phyloP scores from a whole-genome alignment of 2,797 vertebrate genomes.

The Lates japonicus region DNA sequence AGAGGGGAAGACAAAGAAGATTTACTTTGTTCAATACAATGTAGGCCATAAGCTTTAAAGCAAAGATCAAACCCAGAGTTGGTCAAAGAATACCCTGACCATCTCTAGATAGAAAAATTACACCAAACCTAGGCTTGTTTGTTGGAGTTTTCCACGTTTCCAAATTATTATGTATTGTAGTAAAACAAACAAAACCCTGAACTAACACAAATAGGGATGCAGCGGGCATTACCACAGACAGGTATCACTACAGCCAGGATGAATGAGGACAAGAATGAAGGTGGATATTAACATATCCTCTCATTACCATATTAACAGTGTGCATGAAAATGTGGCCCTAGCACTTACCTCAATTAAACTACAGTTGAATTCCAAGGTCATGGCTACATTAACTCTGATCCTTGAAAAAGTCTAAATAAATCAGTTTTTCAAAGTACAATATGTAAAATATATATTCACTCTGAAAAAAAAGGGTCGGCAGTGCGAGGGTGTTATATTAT shows the following conservation, averaged over 20 bases:
- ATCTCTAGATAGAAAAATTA: conserved; percentile 70
- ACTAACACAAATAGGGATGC: conserved; percentile 41
- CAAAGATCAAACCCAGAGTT: conserved; percentile 73
- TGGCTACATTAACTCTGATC: conserved; percentile 34
- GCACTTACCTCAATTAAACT: conserved; percentile 63
- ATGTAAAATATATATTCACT: conserved; percentile 13
- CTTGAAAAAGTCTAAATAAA: conserved; percentile 40
- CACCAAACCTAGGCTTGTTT: conserved; percentile 58
- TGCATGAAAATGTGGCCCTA: conserved; percentile 60
- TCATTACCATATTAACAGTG: conserved; percentile 71
- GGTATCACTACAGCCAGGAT: conserved; percentile 60
- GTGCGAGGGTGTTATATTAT: conserved; percentile 27
- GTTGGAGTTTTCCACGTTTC: conserved; percentile 58
- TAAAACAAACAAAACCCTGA: conserved; percentile 48
- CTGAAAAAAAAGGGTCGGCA: conserved; percentile 25
- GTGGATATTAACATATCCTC: conserved; percentile 70
- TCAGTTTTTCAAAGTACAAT: conserved; percentile 20
- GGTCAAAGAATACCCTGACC: conserved; percentile 63
- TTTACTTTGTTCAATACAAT: conserved; percentile 78
- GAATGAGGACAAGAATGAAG: conserved; percentile 65
- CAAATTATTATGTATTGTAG: conserved; percentile 27
- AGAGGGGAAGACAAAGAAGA: conserved; percentile 76
- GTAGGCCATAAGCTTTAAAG: conserved; percentile 79
- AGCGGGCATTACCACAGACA: conserved; percentile 54
- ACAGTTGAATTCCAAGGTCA: conserved; percentile 63